Evolutionary conservation across 1,140 invertebrate species (phyloP), one percentile per base, ranked within the genome.

Genomic region (Dolichoris vasculosae): DNA sequence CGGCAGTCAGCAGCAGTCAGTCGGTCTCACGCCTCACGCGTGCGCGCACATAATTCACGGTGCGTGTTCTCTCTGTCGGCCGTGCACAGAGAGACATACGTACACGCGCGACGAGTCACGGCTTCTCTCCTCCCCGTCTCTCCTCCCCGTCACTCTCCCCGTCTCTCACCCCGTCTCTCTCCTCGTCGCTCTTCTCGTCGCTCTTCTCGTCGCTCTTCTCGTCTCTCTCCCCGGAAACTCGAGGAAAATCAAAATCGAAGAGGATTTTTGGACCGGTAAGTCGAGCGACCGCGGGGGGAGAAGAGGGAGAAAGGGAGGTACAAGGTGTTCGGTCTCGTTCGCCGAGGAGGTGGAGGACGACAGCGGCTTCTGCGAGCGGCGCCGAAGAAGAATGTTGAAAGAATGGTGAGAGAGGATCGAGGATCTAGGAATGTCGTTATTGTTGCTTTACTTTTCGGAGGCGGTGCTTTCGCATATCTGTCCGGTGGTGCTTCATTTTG

Each of bases 11-110:
- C 77, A 85, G 82, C 59, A 85, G 82, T 88, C 89, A 92, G 91
- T 92, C 88, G 89, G 86, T 88, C 88, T 88, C 89, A 90, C 89
- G 90, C 88, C 86, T 89, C 82, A 89, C 90, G 90, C 88, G 90
- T 90, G 89, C 89, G 88, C 85, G 87, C 86, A 84, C 6, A 64
- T 26, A 26, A 3, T 69, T 63, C 6, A 15, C 17, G 7, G 71
- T 75, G 73, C 9, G 46, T 40, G 46, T 23, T 32, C 48, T 46
- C 73, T 63, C 59, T 59, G 73, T 84, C 81, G 17, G 23, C 64
- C 48, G 82, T 55, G 84, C 71, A 38, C 40, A 69, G 30, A 38
- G 67, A 32, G 67, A 38, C 2, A 23, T 6, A 38, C 15, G n/a
- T 13, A 6, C 55, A 26, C 55, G 13, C 55, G 55, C 55, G 55